Evolutionary conservation across 2,888 invertebrate species (phyloP), one percentile per base, ranked within the genome.

Genomic region (Dioctria rufipes): DNA sequence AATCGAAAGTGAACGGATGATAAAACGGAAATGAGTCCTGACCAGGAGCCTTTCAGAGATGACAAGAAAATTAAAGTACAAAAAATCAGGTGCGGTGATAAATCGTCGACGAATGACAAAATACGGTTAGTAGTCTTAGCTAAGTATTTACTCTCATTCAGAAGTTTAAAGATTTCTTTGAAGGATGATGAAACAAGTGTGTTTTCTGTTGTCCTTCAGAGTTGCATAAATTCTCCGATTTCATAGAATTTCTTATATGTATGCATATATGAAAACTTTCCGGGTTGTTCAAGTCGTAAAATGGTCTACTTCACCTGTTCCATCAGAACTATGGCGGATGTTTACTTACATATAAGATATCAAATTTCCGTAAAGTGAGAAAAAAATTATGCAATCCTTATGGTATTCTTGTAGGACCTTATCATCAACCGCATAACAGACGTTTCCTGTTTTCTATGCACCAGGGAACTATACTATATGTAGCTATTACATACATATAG

Each of bases 291-390:
- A 43, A 42, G 46, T 63, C 77, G 46, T 77, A 63, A 77, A 77
- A 77, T 77, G 77, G 77, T 77, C 77, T 40, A 77, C 46, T 77
- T 77, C 77, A 77, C 77, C 77, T 77, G 77, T 39, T 77, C 39
- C 46, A 63, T 42, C 42, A 61, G 13, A 8, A 4, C 61, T 39
- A 61, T 9, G 40, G n/a, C 77, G 77, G 77, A 77, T 77, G 63
- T 77, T 77, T 77, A 46, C 63, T 13, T 8, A 39, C 40, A 63
- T 77, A 25, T 25, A 25, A 25, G 25, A 25, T 25, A 77, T 77
- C 63, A 58, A 58, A 39, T 77, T 63, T 77, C 77, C 13, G 3
- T 39, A 8, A 3, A 39, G 5, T 40, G 9, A 25, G 63, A n/a
- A 61, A 77, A 77, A 63, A 46, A 46, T 63, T 63, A 58, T 63